These are phyloP conservation scores for Oreochromis tanganicae DNA, from an alignment of 2,113 vertebrate species.

Conservation along the genomic window DNA sequence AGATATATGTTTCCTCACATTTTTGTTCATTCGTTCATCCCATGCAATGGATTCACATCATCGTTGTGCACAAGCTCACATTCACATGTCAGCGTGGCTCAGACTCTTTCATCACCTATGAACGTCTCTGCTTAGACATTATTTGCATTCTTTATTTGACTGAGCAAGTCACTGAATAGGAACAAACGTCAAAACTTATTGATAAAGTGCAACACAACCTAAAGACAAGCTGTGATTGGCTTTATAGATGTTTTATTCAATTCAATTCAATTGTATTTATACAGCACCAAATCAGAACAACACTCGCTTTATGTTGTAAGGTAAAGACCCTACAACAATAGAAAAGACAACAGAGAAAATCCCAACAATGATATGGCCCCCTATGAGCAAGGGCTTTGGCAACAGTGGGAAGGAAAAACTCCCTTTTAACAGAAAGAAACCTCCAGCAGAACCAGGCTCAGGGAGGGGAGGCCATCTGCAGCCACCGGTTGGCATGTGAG, in stretches of 20 bases:
- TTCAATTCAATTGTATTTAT: background rate
- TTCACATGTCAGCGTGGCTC: slow-evolving; percentile 44
- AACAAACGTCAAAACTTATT: slow-evolving; percentile 26
- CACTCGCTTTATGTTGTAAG: background rate
- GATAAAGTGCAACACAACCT: slow-evolving; percentile 42
- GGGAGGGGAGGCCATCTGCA: background rate
- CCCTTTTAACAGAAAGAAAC: background rate
- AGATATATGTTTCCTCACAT: background rate
- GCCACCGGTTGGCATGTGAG: background rate
- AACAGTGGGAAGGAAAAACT: background rate
- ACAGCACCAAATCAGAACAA: background rate
- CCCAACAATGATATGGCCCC: background rate
- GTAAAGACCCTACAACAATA: background rate
- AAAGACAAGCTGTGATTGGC: slow-evolving; percentile 52
- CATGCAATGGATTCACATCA: slow-evolving; percentile 56
- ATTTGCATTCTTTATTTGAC: slow-evolving; percentile 45
- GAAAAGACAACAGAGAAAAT: background rate
- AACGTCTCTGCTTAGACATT: slow-evolving; percentile 24
- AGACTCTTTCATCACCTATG: slow-evolving; percentile 17
- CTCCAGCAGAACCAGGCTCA: background rate
- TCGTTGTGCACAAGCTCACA: slow-evolving; percentile 59
- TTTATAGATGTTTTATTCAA: slow-evolving; percentile 41
- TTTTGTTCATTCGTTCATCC: slow-evolving; percentile 42
- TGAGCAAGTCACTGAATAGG: slow-evolving; percentile 45
- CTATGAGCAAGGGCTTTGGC: background rate